A percentile compares a stretch with the other conserved stretches of the same genome.
These are phyloP conservation scores for Sclerurus mexicanus DNA, from an alignment of 2,113 vertebrate genomes.

Conservation along the genomic window DNA sequence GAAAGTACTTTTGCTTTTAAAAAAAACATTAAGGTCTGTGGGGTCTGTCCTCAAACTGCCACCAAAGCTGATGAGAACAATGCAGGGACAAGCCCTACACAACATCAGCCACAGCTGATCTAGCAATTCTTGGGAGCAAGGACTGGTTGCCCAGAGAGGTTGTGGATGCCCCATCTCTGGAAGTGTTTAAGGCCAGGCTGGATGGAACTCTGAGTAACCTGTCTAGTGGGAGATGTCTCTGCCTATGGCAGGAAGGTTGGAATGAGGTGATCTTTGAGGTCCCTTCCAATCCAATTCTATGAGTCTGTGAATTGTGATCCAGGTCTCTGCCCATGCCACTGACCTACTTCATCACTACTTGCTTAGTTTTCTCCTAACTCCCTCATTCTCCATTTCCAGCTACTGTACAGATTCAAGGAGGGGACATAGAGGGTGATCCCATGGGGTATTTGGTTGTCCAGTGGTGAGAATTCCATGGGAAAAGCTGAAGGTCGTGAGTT, in stretches of 20 bases:
- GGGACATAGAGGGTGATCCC: not conserved
- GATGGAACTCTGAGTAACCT: not conserved
- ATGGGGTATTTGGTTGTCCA: not conserved
- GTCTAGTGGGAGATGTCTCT: not conserved
- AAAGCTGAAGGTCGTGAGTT: not conserved
- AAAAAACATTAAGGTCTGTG: not conserved
- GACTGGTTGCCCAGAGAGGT: not conserved
- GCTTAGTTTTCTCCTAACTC: not conserved
- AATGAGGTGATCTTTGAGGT: accelerated
- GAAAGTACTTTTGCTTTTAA: not conserved
- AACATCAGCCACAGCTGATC: not conserved
- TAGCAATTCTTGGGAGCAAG: not conserved
- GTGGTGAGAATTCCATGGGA: not conserved
- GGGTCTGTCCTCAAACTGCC: not conserved
- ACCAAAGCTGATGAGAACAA: not conserved
- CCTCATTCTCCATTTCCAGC: not conserved
- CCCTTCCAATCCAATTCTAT: not conserved
- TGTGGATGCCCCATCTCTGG: not conserved
- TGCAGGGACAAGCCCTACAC: not conserved
- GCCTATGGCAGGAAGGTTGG: not conserved
- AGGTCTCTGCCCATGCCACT: not conserved
- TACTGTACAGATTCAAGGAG: not conserved
- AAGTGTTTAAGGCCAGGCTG: not conserved
- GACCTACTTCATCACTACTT: not conserved
- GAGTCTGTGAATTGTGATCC: not conserved